These are phyloP conservation scores for Theonella swinhoei DNA, from an alignment of 37 sponge, comb jelly and placozoan species.

Conservation along the genomic window DNA sequence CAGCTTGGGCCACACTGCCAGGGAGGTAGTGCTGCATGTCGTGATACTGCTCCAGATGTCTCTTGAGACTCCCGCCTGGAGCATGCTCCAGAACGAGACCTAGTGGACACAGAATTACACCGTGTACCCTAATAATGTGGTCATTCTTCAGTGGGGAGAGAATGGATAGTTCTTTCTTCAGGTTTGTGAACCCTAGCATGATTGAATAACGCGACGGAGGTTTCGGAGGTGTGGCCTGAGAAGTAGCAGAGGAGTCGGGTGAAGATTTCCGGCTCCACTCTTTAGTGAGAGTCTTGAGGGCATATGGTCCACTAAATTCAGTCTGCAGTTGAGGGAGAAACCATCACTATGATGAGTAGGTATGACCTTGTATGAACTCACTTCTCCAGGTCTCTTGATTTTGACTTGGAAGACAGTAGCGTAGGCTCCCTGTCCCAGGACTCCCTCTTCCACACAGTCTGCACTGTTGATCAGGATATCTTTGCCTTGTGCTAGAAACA, in stretches of 20 bases:
- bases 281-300: constrained; percentile 62
- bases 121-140: constrained; percentile 52
- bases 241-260: background rate
- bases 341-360: no score
- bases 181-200: constrained; percentile 48
- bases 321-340: background rate
- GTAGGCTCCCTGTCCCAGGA: constrained; percentile 59
- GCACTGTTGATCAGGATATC: constrained; percentile 39
- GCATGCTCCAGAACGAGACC: constrained; percentile 86
- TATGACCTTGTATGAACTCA: background rate
- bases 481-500: constrained; percentile 56
- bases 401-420: constrained; percentile 64
- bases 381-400: constrained; percentile 12
- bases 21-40: constrained; percentile 29
- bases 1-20: constrained; percentile 34
- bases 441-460: constrained; percentile 23
- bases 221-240: background rate
- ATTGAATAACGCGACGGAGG: constrained; percentile 34
- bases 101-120: constrained; percentile 61
- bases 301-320: background rate
- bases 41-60: constrained; percentile 19
- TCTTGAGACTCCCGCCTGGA: constrained; percentile 68
- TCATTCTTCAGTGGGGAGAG: constrained; percentile 58
- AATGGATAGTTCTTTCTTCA: constrained; percentile 75
- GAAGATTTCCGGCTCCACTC: background rate